phyloP scores from a whole-genome alignment of 2,113 vertebrate species.

The Corydoras sp. region DNA sequence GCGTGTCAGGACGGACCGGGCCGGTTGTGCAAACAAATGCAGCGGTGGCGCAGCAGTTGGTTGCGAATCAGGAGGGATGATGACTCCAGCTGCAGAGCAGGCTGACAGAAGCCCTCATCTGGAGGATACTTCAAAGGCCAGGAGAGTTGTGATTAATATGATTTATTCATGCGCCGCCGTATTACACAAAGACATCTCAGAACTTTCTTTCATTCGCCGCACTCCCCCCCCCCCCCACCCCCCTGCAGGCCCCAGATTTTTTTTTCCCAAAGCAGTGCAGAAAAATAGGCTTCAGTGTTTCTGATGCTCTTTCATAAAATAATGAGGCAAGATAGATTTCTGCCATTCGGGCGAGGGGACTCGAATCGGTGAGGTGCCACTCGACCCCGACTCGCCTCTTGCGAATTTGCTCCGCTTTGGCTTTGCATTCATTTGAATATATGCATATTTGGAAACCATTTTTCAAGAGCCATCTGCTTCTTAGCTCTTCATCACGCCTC shows the following conservation, averaged over 20 bases:
- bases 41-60: too few species aligned
- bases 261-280: background rate
- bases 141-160: conserved; percentile 29
- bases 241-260: too few species aligned
- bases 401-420: conserved; percentile 46
- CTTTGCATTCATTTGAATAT: conserved; percentile 62
- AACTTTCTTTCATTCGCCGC: background rate
- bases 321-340: conserved; percentile 35
- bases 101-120: conserved; percentile 13
- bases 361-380: conserved; percentile 26
- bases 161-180: conserved; percentile 22
- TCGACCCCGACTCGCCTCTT: conserved; percentile 33
- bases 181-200: conserved; percentile 3
- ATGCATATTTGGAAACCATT: conserved; percentile 49
- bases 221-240: background rate
- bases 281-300: background rate
- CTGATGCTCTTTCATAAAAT: conserved; percentile 7
- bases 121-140: conserved; percentile 10
- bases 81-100: conserved; percentile 7
- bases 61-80: conserved; percentile 18
- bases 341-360: conserved; percentile 42
- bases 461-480: conserved; percentile 35
- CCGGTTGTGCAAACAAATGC: background rate
- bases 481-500: conserved; percentile 42
- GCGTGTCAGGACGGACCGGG: background rate